Evolutionary conservation across 2,888 invertebrate genomes (phyloP).

Genomic region (Trachelus iudaicus): DNA sequence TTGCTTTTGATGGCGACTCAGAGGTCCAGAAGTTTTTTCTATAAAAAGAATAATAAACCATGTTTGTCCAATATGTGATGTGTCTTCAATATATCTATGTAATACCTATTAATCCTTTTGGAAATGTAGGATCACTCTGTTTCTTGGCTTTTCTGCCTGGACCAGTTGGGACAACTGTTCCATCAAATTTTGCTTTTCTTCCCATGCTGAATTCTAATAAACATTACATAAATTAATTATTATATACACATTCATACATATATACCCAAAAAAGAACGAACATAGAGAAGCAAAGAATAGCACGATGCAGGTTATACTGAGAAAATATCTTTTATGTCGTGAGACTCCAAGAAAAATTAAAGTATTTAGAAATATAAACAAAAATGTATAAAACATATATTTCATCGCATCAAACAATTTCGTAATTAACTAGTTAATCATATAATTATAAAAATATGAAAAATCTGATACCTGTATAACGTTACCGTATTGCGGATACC

Average conservation of each 20-base stretch:
- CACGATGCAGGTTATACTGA: neutral
- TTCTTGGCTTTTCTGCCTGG: slow-evolving; percentile 90
- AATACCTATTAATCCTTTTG: slow-evolving; percentile 69
- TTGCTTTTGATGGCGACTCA: slow-evolving; percentile 79
- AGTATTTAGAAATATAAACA: neutral
- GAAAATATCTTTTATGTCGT: neutral
- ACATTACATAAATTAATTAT: slow-evolving; percentile 9
- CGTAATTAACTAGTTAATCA: neutral
- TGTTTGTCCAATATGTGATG: neutral
- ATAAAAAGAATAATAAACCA: slow-evolving; percentile 19
- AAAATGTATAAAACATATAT: neutral
- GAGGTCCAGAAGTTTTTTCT: slow-evolving; percentile 68
- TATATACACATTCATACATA: slow-evolving; percentile 1
- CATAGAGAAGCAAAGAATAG: neutral
- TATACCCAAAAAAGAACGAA: neutral
- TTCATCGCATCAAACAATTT: neutral
- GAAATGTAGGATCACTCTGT: slow-evolving; percentile 82
- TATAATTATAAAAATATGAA: neutral
- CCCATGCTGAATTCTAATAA: slow-evolving; percentile 73
- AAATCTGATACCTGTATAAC: neutral
- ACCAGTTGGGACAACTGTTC: slow-evolving; percentile 78
- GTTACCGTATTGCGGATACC: neutral
- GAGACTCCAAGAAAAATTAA: neutral
- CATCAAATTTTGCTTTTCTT: slow-evolving; percentile 83
- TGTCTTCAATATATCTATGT: neutral